phyloP scores from a whole-genome alignment of 37 sponge, comb jelly and placozoan species.

The Aplysina aerophoba region DNA sequence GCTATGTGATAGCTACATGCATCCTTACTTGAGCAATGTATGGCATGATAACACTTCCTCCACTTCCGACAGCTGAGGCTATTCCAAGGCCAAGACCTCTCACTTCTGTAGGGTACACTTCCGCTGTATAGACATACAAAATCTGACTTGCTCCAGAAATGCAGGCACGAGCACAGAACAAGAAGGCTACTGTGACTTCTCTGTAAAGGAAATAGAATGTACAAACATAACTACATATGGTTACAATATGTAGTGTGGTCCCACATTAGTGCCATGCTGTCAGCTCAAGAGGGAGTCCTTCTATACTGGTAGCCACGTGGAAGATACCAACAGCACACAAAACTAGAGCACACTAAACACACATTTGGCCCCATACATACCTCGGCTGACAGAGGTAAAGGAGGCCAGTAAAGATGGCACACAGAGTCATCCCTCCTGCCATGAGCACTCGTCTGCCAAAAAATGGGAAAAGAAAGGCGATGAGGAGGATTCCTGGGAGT shows the following conservation, averaged over 20 bases:
- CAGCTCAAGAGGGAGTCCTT: no score
- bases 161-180: conserved; percentile 42
- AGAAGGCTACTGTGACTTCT: conserved; percentile 26
- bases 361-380: neutral
- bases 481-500: neutral
- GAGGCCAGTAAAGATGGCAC: conserved; percentile 17
- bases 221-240: neutral
- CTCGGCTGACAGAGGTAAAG: neutral
- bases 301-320: no score
- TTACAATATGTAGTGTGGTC: neutral
- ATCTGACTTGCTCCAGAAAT: conserved; percentile 56
- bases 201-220: conserved; percentile 3
- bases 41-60: conserved; percentile 10
- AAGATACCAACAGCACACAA: no score
- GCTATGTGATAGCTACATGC: neutral
- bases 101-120: conserved; percentile 41
- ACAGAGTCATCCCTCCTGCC: neutral
- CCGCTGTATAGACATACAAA: conserved; percentile 61
- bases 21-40: conserved; percentile 31
- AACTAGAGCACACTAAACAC: no score
- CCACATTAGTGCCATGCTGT: neutral
- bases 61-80: conserved; percentile 9
- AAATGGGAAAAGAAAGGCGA: neutral
- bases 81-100: conserved; percentile 15
- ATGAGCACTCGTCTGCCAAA: conserved; percentile 6